Percentiles rank a stretch among this genome's conserved stretches.
Conservation (phyloP, 2,797 vertebrate species). For the Sebastes iracundus region DNA sequence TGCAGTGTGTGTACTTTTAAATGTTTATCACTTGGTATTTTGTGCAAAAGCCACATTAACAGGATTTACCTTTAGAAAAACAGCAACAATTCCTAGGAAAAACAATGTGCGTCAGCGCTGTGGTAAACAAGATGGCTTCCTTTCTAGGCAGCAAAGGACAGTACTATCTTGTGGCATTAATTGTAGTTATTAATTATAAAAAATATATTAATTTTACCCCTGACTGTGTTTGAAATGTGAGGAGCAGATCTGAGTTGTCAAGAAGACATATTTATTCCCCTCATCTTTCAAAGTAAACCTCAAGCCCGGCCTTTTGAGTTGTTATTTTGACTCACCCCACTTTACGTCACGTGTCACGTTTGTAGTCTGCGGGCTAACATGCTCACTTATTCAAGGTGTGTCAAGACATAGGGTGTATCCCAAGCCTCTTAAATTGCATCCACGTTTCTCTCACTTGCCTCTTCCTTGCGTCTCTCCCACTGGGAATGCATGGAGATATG, state of each 20-base stretch:
- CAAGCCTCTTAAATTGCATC: background rate
- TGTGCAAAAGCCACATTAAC: background rate
- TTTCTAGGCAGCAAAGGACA: background rate
- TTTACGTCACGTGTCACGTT: background rate
- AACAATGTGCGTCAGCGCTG: background rate
- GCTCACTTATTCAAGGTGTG: background rate
- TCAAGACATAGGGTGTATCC: background rate
- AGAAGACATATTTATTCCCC: background rate
- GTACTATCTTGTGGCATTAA: background rate
- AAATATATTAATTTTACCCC: slow-evolving; percentile 44
- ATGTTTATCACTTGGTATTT: background rate
- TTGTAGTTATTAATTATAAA: background rate
- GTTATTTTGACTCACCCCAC: background rate
- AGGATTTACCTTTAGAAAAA: background rate
- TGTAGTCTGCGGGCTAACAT: background rate
- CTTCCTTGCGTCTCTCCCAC: background rate
- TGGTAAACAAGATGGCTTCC: too few relatives aligned
- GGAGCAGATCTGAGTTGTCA: slow-evolving; percentile 9
- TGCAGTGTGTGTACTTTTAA: background rate
- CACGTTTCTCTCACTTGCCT: background rate
- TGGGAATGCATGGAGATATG: too few relatives aligned
- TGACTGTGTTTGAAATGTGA: slow-evolving; percentile 33
- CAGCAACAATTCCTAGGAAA: background rate
- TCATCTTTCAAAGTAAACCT: slow-evolving; percentile 24
- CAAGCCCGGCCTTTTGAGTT: background rate